Evolutionary conservation across 2,888 invertebrate species (phyloP), one percentile per base, ranked within the genome.

Genomic region (Geotrupes spiniger): DNA sequence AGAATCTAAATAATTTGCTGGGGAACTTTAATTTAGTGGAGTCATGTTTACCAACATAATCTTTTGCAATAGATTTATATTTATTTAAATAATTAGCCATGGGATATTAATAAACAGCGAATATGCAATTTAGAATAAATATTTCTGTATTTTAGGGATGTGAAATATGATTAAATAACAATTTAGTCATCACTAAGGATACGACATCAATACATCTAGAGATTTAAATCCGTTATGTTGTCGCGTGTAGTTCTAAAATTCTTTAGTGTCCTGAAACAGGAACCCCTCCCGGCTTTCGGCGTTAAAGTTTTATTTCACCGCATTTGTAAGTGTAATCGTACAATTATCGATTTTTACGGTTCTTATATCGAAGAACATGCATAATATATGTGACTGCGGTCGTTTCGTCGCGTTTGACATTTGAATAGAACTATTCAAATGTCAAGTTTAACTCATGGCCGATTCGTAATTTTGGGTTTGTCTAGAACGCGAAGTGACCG

Each of bases 231-330:
- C 42, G 49, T 50, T 50, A 50, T 50, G 49, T 50, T 50, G 49
- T 45, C 49, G 48, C 43, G 37, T 39, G 45, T 42, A 51, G 46
- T 47, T 42, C 47, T 52, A 58, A 61, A 62, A 58, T 59, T 59
- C 57, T 59, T 55, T 33, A 60, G 62, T 62, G 60, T 49, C 52
- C 53, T 53, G 53, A 58, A 54, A 56, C 52, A 56, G 54, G 54
- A 53, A 60, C 60, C 60, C 57, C 60, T 61, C 59, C 60, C 59
- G 62, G 60, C 60, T 49, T 60, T 58, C 54, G 42, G 46, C 36
- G 41, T 50, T 46, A 51, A 46, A 43, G 45, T 37, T 31, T 45
- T 42, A 31, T 38, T 39, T 43, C 42, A 41, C 50, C 45, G 43
- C 33, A 42, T 28, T 41, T 44, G 54, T 54, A 50, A 54, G 54